Conservation (phyloP, 1,140 invertebrate genomes). For the Brachystomella parvula region DNA sequence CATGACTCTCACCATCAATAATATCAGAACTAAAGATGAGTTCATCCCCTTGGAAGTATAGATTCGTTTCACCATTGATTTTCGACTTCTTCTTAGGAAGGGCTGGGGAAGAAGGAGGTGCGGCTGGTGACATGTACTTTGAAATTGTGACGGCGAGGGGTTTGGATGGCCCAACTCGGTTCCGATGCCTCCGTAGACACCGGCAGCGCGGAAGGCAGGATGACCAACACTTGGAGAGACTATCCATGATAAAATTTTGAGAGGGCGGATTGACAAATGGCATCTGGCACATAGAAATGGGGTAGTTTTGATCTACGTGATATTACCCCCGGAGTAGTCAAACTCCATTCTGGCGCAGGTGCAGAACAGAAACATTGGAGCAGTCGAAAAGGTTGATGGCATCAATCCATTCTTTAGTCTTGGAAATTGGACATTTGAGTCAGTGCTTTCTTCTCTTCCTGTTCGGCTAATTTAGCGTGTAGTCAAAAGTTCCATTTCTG, state of each 20-base stretch:
- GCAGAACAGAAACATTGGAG: background rate
- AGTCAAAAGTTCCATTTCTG: too few species aligned
- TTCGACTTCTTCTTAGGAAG: background rate
- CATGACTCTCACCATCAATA: conserved; percentile 6
- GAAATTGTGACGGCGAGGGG: background rate
- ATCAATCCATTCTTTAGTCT: too few species aligned
- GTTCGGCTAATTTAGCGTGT: too few species aligned
- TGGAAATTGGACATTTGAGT: too few species aligned
- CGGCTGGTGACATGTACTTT: background rate
- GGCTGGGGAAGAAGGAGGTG: background rate
- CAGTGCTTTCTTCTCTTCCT: too few species aligned
- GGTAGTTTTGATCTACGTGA: background rate
- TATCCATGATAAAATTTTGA: background rate
- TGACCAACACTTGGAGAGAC: background rate
- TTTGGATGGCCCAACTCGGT: background rate
- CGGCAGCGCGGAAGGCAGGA: background rate
- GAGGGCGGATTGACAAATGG: background rate
- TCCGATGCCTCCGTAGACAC: background rate
- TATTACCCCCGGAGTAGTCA: background rate
- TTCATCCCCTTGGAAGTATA: conserved; percentile 13
- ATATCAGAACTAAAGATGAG: too few species aligned
- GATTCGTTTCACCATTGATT: conserved; percentile 26
- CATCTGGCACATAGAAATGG: background rate
- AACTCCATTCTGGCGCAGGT: background rate
- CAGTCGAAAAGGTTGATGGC: too few species aligned